Percentiles rank a stretch among this genome's conserved stretches.
phyloP scores from a whole-genome alignment of 2,113 vertebrate genomes.

The Laticauda laticaudata region DNA sequence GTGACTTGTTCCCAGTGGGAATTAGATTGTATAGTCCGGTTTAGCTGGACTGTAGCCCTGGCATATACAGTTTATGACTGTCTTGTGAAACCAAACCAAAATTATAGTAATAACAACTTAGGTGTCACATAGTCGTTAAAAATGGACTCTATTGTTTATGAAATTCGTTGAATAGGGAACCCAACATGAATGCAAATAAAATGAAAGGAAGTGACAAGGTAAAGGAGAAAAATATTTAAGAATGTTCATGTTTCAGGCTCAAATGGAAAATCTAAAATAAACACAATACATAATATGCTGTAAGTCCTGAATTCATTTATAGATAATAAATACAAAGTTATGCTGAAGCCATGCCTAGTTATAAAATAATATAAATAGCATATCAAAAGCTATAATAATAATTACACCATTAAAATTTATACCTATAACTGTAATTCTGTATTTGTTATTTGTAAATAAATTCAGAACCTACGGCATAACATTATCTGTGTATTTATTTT shows the following conservation, averaged over 20 bases:
- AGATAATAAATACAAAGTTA: background rate
- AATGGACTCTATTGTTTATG: background rate
- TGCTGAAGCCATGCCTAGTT: background rate
- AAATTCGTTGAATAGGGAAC: background rate
- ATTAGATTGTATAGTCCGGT: background rate
- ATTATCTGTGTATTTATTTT: background rate
- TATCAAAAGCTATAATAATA: background rate
- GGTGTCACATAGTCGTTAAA: background rate
- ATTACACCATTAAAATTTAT: background rate
- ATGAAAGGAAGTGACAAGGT: background rate
- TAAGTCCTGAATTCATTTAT: background rate
- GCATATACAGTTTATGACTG: background rate
- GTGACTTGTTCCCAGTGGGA: background rate
- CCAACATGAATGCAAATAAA: background rate
- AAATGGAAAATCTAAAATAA: background rate
- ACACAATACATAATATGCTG: background rate
- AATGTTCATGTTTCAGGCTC: background rate
- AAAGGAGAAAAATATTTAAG: background rate
- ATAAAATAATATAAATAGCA: background rate
- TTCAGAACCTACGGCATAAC: background rate
- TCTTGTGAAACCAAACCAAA: background rate
- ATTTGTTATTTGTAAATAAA: background rate
- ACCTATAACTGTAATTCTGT: background rate
- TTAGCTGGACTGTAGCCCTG: background rate
- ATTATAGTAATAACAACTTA: background rate